Percentiles rank a stretch among this genome's conserved stretches.
phyloP scores from a whole-genome alignment of 2,888 invertebrate genomes.

The Cremastinae sp. region DNA sequence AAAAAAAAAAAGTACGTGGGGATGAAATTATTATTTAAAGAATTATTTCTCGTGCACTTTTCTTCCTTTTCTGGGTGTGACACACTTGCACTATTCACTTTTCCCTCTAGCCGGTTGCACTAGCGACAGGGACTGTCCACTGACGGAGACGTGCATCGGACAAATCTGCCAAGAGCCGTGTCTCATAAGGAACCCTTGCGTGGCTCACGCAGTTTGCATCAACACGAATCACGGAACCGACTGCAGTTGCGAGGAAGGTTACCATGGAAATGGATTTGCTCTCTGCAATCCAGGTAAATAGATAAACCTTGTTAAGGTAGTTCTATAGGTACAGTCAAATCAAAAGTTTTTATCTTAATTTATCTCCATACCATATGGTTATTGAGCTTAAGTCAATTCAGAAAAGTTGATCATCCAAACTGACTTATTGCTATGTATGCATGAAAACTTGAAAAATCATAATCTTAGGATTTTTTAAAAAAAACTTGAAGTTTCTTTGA shows the following conservation, averaged over 20 bases:
- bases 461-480: too few relatives aligned
- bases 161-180: constrained; percentile 93
- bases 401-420: too few relatives aligned
- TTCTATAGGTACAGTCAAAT: too few relatives aligned
- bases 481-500: too few relatives aligned
- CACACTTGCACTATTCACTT: constrained; percentile 76
- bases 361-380: too few relatives aligned
- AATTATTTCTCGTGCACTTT: constrained; percentile 66
- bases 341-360: too few relatives aligned
- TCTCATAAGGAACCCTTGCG: constrained; percentile 91
- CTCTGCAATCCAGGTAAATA: constrained; percentile 89
- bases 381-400: too few relatives aligned
- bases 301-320: too few relatives aligned
- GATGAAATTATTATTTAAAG: constrained; percentile 21
- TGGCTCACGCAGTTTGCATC: constrained; percentile 91
- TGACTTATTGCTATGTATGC: too few relatives aligned
- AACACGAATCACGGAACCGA: constrained; percentile 93
- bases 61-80: constrained; percentile 70
- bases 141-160: constrained; percentile 93
- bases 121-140: constrained; percentile 91
- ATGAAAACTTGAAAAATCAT: too few relatives aligned
- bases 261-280: constrained; percentile 92
- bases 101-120: constrained; percentile 88
- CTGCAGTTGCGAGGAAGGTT: constrained; percentile 92
- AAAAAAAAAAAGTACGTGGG: constrained; percentile 20